Base-by-base conservation (phyloP, 2,113 vertebrate genomes). In the Hipposideros armiger region DNA sequence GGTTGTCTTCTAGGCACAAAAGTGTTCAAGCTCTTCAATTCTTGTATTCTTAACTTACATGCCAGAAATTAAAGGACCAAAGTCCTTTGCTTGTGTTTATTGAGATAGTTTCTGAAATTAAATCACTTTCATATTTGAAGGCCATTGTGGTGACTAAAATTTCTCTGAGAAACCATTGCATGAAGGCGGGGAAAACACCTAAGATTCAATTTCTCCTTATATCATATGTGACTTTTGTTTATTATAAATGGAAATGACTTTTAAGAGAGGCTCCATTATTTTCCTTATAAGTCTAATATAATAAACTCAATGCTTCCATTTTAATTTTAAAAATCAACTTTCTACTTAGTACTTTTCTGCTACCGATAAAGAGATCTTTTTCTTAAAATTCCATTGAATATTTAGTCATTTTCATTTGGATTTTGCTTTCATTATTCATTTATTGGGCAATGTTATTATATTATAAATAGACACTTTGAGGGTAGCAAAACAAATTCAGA, bases 361-460 rank as follows among this genome's bases (percentile, higher is more conserved):
- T 42, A 62, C 52, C 70, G 13, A 72, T 90, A 50, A 90, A 47
- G 30, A 36, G 74, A 50, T 50, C 47, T 47, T 87, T 86, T 80
- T 87, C 62, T 95, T 77, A 84, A 77, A 50, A 76, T 56, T 50
- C 54, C 36, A 28, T 56, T 62, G 20, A 60, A 3, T 91, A 52
- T 56, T 88, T 76, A 85, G 40, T 60, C 32, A 94, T 72, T 90
- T 94, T 86, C 30, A 62, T 88, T 72, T 90, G 42, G 28, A 78
- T 78, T 89, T 91, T 95, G 36, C 70, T 90, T 94, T 92, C 11
- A 40, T 47, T 73, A 36, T 85, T 97, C 54, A 77, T 69, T 84
- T 84, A 94, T 69, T 84, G 87, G 32, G 76, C 47, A 72, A 11
- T 85, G 47, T 80, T 70, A 28, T 58, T 22, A 14, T 80, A 14